Evolutionary conservation across 1,140 invertebrate genomes (phyloP).

Genomic region (Plectrocnemia conspersa): DNA sequence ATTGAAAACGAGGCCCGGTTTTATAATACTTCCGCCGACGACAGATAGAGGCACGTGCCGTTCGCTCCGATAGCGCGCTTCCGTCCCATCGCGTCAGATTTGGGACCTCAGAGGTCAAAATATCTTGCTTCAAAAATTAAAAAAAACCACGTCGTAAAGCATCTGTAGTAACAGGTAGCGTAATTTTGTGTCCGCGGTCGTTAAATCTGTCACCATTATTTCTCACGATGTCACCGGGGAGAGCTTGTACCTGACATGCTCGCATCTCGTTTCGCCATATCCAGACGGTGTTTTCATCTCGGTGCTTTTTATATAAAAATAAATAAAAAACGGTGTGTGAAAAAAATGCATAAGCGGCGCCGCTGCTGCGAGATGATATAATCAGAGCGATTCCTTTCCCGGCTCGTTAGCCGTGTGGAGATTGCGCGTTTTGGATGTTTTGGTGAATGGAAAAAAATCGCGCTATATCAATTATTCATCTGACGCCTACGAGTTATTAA

Average conservation of each 20-base stretch:
- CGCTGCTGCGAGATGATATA: neutral
- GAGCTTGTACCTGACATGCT: neutral
- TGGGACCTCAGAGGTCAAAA: neutral
- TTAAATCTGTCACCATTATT: constrained; percentile 8
- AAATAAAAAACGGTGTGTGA: neutral
- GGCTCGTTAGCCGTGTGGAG: too few relatives aligned
- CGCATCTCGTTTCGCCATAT: constrained; percentile 1
- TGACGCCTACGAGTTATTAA: too few relatives aligned
- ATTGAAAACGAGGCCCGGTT: too few relatives aligned
- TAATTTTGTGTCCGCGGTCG: neutral
- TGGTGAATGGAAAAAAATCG: too few relatives aligned
- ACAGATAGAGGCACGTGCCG: constrained; percentile 5
- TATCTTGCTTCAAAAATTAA: too few relatives aligned
- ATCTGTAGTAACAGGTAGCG: too few relatives aligned
- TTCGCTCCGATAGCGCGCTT: constrained; percentile 3
- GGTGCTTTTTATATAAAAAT: neutral
- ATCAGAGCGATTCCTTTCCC: too few relatives aligned
- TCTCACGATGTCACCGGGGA: neutral
- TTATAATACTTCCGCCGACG: neutral
- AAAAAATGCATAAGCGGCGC: neutral
- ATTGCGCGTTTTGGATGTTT: too few relatives aligned
- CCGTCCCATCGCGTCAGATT: too few relatives aligned
- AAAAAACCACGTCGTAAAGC: too few relatives aligned
- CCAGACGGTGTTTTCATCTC: neutral
- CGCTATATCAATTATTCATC: too few relatives aligned